Base-by-base conservation (phyloP, 1,140 invertebrate genomes). In the Atta colombica region DNA sequence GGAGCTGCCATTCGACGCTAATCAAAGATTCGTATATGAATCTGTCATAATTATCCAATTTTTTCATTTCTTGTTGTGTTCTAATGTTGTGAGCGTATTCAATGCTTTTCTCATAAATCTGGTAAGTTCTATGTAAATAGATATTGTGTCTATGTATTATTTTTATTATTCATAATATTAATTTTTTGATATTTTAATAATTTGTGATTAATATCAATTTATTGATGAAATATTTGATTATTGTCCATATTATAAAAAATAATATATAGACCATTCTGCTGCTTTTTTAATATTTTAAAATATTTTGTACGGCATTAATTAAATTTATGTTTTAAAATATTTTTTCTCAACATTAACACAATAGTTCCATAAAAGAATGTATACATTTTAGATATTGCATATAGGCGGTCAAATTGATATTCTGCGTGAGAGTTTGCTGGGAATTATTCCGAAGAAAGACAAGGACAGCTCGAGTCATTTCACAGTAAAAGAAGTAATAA, bases 361-460 rank as follows among this genome's bases (percentile, higher is more conserved):
- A 7, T 16, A 49, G 1, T 78, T 45, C 39, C 25, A 25, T 25
- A 31, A 18, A 78, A 8, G n/a, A 51, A 14, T 0, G 31, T 35
- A 2, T 60, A 28, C 31, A 45, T 81, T 82, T 82, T 49, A 82
- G 80, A 31, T 82, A 31, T n/a, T 75, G 8, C 80, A 84, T 12
- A 45, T 63, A 18, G 18, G 45, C 18, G 69, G 80, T 8, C 69
- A 84, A 75, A 84, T 75, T 28, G 25, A 84, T 63, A 61, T 84
- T 18, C 69, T 84, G 31, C 14, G 55, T 51, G 16, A 45, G 2
- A 51, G 28, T 58, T 49, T 75, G n/a, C 51, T 39, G 8, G 25
- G 51, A 25, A 51, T 84, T 49, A 35, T 51, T 51, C 2, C 69
- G 18, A 51, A 49, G 14, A 4, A 72, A 61, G 1, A 5, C 0